Evolutionary conservation across 2,113 vertebrate species (phyloP), one percentile per base, ranked within the genome.

Genomic region (Etheostoma spectabile): DNA sequence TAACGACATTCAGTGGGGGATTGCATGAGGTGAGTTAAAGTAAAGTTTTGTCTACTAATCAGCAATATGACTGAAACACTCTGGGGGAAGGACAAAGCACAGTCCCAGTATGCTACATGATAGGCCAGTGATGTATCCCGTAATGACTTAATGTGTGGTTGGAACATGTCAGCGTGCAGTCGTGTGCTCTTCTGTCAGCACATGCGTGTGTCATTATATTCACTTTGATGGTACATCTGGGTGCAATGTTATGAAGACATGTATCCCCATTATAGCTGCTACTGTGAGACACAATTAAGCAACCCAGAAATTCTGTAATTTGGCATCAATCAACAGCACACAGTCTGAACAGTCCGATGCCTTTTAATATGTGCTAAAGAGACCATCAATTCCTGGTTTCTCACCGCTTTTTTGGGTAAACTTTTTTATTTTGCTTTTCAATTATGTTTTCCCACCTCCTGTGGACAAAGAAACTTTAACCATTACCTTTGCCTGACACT

Each of bases 31-130:
- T 79, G 72, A 85, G 38, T 16, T 24, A 14, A 56, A 48, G 72
- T 33, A 59, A 71, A 63, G 73, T 59, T 56, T 59, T 48, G 79
- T 66, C 53, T 72, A 12, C 78, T 86, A 83, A 88, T 91, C 84
- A 80, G 64, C 46, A 52, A 35, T 57, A 63, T 66, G 82, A 85
- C 45, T 69, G 72, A 80, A 71, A 77, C 16, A 48, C 82, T 86
- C 57, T 2, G 46, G 61, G 64, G 74, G 6, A 61, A 71, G 51
- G 56, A 65, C 30, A 42, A 57, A 62, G 60, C 2, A 8, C 64
- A 48, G 59, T 76, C 70, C 46, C 53, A 35, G 42, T 15, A 27
- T 7, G 70, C 51, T 45, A 49, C 21, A 73, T 27, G 51, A 67
- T 24, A 67, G 24, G n/a, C 11, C 0, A 11, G 38, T 45, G 2